Conservation (phyloP, 2,797 vertebrate genomes). For the Phyllotis vaccarum region DNA sequence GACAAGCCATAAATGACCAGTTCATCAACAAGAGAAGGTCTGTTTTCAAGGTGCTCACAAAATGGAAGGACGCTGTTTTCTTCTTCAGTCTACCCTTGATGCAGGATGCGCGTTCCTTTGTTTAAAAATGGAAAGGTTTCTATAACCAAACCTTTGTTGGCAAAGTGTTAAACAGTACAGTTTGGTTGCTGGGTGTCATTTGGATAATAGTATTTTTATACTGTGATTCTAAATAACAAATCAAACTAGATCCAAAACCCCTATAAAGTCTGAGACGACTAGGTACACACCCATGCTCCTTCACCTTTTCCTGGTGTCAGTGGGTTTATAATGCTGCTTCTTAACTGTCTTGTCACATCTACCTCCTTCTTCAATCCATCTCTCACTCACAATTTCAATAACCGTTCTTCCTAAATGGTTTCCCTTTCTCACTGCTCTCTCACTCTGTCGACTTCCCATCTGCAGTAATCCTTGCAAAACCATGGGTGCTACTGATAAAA, state of each 20-base stretch:
- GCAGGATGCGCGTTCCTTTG: constrained; percentile 30
- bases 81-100: not conserved
- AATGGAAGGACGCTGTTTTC: constrained; percentile 20
- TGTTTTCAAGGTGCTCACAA: constrained; percentile 45
- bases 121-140: constrained; percentile 28
- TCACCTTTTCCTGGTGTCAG: not conserved
- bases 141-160: constrained; percentile 44
- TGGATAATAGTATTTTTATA: constrained; percentile 43
- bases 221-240: constrained; percentile 45
- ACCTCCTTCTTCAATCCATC: not conserved
- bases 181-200: constrained; percentile 14
- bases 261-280: not conserved
- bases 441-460: not conserved
- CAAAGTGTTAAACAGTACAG: constrained; percentile 38
- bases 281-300: not conserved
- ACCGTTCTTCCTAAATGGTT: not conserved
- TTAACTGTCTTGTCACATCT: constrained; percentile 32
- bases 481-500: not conserved
- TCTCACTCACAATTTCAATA: not conserved
- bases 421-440: not conserved
- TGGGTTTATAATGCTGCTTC: not conserved
- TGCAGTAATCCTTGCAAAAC: constrained; percentile 31
- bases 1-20: constrained; percentile 38
- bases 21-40: constrained; percentile 16
- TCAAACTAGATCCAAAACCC: not conserved